Evolutionary conservation across 2,113 vertebrate genomes (phyloP).

Genomic region (Phocoena sinus): DNA sequence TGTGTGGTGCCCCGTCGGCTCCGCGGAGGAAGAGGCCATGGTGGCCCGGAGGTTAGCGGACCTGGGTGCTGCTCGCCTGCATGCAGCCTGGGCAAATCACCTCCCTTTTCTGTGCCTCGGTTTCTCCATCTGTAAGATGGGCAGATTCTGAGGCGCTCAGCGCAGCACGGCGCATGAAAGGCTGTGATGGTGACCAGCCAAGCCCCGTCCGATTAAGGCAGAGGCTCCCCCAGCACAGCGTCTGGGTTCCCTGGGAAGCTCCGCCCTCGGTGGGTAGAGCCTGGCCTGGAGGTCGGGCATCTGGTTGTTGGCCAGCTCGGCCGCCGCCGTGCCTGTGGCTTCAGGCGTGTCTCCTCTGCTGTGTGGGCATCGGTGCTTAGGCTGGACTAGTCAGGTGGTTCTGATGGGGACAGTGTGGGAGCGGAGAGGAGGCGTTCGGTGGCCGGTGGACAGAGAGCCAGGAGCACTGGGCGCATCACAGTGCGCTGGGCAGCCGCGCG

Average conservation of each 20-base stretch:
- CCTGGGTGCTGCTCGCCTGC: not conserved
- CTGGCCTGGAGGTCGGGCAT: not conserved
- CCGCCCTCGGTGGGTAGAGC: not conserved
- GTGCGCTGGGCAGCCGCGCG: too few species aligned
- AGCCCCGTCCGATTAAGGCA: fast-evolving
- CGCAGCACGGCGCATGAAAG: fast-evolving
- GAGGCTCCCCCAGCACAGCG: not conserved
- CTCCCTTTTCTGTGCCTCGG: not conserved
- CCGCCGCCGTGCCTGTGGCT: fast-evolving
- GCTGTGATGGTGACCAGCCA: not conserved
- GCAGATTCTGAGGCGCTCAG: not conserved
- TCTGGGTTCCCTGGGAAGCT: not conserved
- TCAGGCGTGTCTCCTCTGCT: not conserved
- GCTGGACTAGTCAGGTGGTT: not conserved
- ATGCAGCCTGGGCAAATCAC: not conserved
- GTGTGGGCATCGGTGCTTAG: not conserved
- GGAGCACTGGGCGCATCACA: fast-evolving
- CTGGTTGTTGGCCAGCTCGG: not conserved
- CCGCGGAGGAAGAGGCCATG: not conserved
- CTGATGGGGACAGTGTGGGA: not conserved
- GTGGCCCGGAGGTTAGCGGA: not conserved
- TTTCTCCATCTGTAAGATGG: not conserved
- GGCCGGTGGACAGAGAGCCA: fast-evolving
- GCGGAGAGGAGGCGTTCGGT: not conserved
- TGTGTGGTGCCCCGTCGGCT: not conserved